Conservation (phyloP, 2,888 invertebrate species). For the Cynaeus angustus region DNA sequence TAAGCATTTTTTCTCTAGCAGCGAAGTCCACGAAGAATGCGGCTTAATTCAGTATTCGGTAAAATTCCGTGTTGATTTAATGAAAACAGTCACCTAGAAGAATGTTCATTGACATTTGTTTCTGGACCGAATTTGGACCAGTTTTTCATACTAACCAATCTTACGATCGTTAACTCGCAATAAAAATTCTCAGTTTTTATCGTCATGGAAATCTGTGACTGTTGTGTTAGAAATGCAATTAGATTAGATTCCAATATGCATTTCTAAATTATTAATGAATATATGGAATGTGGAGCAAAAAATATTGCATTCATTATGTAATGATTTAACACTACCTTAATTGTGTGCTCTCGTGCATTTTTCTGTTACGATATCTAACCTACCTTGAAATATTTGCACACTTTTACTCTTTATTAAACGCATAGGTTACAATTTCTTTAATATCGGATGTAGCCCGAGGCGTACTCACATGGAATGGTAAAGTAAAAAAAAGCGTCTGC, state of each 20-base stretch:
- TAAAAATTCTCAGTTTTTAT: neutral
- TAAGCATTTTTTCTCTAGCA: too few relatives aligned
- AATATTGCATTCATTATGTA: slow-evolving; percentile 11
- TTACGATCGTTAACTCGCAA: neutral
- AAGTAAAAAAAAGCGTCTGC: slow-evolving; percentile 21
- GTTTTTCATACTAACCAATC: slow-evolving; percentile 2
- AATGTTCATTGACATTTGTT: slow-evolving; percentile 25
- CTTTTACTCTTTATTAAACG: slow-evolving; percentile 39
- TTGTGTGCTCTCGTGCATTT: slow-evolving; percentile 38
- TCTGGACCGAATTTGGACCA: slow-evolving; percentile 13
- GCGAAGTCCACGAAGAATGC: neutral
- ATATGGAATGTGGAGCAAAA: slow-evolving; percentile 18
- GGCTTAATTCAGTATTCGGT: neutral
- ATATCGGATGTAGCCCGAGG: slow-evolving; percentile 29
- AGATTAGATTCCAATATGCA: neutral
- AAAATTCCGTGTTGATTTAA: slow-evolving; percentile 10
- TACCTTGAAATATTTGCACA: slow-evolving; percentile 44
- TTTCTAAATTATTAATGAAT: slow-evolving; percentile 23
- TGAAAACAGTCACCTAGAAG: neutral
- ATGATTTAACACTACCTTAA: slow-evolving; percentile 25
- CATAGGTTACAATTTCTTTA: slow-evolving; percentile 44
- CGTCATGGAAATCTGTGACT: slow-evolving; percentile 8
- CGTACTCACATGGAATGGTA: slow-evolving; percentile 13
- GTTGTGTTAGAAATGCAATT: slow-evolving; percentile 8
- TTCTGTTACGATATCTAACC: slow-evolving; percentile 21